A percentile compares a stretch with the other conserved stretches of the same genome.
Conservation (phyloP, 2,113 vertebrate species). For the Microcebus jonahi region DNA sequence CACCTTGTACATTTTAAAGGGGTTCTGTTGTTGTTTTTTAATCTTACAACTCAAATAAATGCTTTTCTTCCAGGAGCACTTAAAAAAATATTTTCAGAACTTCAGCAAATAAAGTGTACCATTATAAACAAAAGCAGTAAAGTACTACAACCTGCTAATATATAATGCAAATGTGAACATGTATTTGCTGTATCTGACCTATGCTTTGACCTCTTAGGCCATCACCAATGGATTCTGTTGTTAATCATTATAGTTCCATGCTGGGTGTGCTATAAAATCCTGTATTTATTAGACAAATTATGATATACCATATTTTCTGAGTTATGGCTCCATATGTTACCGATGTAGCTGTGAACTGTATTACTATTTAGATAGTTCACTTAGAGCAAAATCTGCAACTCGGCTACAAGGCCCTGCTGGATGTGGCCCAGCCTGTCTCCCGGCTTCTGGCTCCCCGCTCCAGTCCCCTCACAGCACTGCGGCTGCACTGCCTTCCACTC, state of each 20-base stretch:
- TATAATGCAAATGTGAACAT: not conserved
- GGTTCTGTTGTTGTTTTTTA: not conserved
- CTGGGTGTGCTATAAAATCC: not conserved
- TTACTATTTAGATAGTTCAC: not conserved
- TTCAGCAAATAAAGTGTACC: not conserved
- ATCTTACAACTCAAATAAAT: not conserved
- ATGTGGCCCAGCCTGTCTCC: not conserved
- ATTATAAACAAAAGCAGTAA: constrained; percentile 3
- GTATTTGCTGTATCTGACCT: not conserved
- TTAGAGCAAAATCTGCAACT: not conserved
- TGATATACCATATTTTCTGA: not conserved
- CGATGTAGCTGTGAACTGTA: not conserved
- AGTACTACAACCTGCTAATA: not conserved
- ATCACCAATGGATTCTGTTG: not conserved
- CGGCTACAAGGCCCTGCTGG: not conserved
- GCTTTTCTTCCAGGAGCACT: not conserved
- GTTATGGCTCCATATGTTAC: not conserved
- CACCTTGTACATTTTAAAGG: not conserved
- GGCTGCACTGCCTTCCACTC: not conserved
- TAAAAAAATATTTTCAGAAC: constrained; percentile 39
- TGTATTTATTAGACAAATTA: not conserved
- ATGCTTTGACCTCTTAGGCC: not conserved
- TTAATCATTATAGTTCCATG: not conserved
- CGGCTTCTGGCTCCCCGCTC: too few species aligned
- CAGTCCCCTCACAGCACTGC: not conserved